Percentiles rank a stretch among this genome's conserved stretches.
These are phyloP conservation scores for Rhinolophus sinicus DNA, from an alignment of 2,113 vertebrate species.

Conservation along the genomic window DNA sequence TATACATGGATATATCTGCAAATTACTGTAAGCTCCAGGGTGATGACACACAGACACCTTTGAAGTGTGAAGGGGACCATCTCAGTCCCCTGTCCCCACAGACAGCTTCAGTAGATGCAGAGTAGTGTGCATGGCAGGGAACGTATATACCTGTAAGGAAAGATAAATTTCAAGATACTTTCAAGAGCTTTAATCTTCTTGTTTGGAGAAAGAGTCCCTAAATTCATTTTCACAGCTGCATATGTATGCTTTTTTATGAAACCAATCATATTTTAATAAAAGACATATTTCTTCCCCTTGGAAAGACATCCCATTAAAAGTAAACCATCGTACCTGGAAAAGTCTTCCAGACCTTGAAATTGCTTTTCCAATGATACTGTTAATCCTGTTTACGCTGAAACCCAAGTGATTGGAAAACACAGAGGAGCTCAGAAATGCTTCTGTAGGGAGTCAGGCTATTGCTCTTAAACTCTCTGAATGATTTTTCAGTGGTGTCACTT, in stretches of 20 bases:
- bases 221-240: background rate
- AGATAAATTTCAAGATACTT: background rate
- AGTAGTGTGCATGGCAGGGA: fast-evolving
- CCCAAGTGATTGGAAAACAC: background rate
- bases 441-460: background rate
- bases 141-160: background rate
- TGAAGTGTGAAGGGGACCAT: fast-evolving
- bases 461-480: background rate
- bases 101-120: fast-evolving
- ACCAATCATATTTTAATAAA: background rate
- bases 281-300: background rate
- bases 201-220: background rate
- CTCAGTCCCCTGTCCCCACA: too few species aligned
- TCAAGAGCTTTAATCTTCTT: background rate
- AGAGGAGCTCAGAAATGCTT: background rate
- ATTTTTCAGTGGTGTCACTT: background rate
- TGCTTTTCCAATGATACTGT: background rate
- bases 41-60: fast-evolving
- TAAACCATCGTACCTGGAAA: background rate
- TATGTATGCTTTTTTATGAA: background rate
- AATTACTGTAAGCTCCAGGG: too few species aligned
- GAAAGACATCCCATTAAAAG: background rate
- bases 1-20: background rate
- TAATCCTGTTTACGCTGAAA: background rate
- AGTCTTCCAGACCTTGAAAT: background rate